phyloP scores from a whole-genome alignment of 2,113 vertebrate species.

The Sialia sialis region DNA sequence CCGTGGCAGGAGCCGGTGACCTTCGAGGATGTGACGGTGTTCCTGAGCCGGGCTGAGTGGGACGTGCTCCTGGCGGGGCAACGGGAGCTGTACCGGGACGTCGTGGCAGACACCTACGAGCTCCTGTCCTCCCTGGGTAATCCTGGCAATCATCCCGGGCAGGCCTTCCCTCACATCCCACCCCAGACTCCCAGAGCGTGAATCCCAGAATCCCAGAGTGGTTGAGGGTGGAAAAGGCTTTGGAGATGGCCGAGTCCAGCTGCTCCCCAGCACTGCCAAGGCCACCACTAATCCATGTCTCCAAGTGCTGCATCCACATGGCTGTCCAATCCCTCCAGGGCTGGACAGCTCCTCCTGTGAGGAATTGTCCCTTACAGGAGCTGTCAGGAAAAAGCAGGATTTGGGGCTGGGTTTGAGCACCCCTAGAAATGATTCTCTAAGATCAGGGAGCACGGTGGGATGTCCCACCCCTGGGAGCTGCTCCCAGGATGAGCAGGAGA shows the following conservation, averaged over 20 bases:
- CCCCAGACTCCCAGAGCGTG: background rate
- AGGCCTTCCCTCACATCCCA: background rate
- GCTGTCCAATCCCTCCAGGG: background rate
- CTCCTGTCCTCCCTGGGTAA: background rate
- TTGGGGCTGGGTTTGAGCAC: background rate
- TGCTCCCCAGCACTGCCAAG: background rate
- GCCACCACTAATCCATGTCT: background rate
- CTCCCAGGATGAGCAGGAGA: background rate
- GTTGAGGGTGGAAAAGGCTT: background rate
- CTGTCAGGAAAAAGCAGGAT: background rate
- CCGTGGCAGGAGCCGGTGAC: background rate
- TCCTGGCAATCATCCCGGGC: rapidly evolving
- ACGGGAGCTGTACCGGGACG: background rate
- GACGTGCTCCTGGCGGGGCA: background rate
- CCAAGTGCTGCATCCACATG: background rate
- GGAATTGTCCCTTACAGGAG: background rate
- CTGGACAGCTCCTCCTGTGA: background rate
- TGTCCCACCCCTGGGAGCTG: rapidly evolving
- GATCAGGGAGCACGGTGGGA: background rate
- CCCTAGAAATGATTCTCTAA: background rate
- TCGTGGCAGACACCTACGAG: background rate
- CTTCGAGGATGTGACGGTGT: background rate
- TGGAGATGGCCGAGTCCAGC: rapidly evolving
- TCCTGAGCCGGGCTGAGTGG: background rate
- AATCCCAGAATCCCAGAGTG: background rate